phyloP scores from a whole-genome alignment of 2,888 invertebrate genomes.

The Drosophila meridiana region DNA sequence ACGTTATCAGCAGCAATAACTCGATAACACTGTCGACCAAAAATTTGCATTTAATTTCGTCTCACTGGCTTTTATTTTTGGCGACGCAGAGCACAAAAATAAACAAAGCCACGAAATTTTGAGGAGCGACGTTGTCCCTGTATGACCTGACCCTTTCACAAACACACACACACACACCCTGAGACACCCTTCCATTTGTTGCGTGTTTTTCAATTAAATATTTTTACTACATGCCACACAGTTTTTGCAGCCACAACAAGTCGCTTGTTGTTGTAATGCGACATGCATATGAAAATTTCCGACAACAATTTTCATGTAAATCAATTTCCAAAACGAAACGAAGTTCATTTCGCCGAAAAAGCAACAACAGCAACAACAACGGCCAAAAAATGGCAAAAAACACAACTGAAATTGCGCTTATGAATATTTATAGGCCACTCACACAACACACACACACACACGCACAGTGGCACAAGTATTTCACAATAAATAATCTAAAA shows the following conservation, averaged over 20 bases:
- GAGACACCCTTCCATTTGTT: constrained; percentile 5
- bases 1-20: constrained; percentile 25
- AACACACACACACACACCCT: not conserved
- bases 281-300: constrained; percentile 47
- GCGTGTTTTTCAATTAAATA: constrained; percentile 78
- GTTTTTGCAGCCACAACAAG: constrained; percentile 40
- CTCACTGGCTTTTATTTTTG: constrained; percentile 39
- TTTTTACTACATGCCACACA: constrained; percentile 60
- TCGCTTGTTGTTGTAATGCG: constrained; percentile 27
- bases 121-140: constrained; percentile 1
- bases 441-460: constrained; percentile 17
- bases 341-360: constrained; percentile 66
- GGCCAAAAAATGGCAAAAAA: constrained; percentile 15
- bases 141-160: not conserved
- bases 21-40: not conserved
- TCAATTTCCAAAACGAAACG: constrained; percentile 72
- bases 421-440: constrained; percentile 75
- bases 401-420: constrained; percentile 62
- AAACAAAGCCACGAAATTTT: constrained; percentile 31
- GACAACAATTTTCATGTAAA: constrained; percentile 72
- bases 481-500: constrained; percentile 77
- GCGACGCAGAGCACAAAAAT: constrained; percentile 48
- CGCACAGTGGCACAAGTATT: constrained; percentile 11
- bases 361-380: constrained; percentile 9
- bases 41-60: constrained; percentile 69